Base-by-base conservation (phyloP, 2,797 vertebrate genomes). In the Antrozous pallidus region DNA sequence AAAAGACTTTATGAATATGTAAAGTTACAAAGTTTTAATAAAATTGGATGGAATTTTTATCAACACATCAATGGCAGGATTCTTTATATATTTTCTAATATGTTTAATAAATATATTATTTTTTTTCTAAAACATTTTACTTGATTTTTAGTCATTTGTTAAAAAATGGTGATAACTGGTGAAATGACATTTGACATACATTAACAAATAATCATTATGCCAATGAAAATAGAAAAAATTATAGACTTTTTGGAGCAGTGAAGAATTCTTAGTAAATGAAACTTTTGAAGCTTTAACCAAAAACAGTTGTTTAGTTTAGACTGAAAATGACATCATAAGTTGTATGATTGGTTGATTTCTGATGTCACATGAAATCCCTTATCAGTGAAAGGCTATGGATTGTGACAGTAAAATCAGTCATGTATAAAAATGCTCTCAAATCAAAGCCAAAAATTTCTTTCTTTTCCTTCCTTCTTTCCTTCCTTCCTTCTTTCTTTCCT, bases 401-500 rank as follows among this genome's bases (percentile, higher is more conserved):
- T 96, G 95, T 97, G 97, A 97, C 96, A 96, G 95, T 95, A 82
- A 92, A 93, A 85, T 69, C 92, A 94, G 69, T 93, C 95, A 94
- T 95, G 93, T 96, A 94, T 96, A 95, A 96, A 94, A 95, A 84
- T 90, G 63, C 67, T 85, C 88, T 95, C 90, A 96, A 93, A 92
- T 94, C 90, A 90, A 94, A 93, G 90, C 80, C 87, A 83, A 26
- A 93, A 91, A 91, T 86, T 61, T 36, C 17, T 70, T 54, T 4
- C 51, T 54, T 24, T 24, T 54, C 49, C 2, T 14, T 1, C 26
- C 1, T 26, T 6, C 6, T 6, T 49, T 26, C 10, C 9, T 12
- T 58, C 24, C 24, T 12, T 26, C 22, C 22, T 11, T 58, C 9
- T 24, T 26, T 58, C 24, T 24, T 12, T 56, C 24, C 24, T 56